These are phyloP conservation scores for Sarcophaga variegata DNA, from an alignment of 2,888 invertebrate genomes.

Conservation along the genomic window DNA sequence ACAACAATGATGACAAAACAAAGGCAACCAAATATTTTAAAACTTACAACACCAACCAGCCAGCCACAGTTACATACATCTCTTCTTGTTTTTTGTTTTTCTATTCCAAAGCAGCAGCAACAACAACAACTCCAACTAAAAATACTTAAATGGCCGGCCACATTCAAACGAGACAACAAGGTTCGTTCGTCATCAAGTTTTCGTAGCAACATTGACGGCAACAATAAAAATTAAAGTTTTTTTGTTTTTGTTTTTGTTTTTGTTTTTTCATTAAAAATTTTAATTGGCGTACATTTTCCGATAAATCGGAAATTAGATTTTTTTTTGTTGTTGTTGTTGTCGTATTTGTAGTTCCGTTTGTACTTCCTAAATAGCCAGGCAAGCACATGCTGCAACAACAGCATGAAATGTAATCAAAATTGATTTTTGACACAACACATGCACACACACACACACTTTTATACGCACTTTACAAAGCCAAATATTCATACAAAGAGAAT, in stretches of 20 bases:
- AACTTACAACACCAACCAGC: neutral
- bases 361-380: constrained; percentile 50
- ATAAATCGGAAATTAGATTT: constrained; percentile 69
- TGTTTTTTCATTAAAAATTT: constrained; percentile 71
- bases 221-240: constrained; percentile 64
- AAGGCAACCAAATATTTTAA: constrained; percentile 39
- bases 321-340: constrained; percentile 5
- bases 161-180: constrained; percentile 26
- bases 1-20: constrained; percentile 17
- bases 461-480: neutral
- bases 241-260: too few relatives aligned
- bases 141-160: neutral
- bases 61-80: too few relatives aligned
- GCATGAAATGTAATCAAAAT: constrained; percentile 64
- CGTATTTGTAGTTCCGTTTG: neutral
- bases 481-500: neutral
- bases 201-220: neutral
- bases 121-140: constrained; percentile 2
- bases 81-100: too few relatives aligned
- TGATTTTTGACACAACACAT: constrained; percentile 58
- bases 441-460: neutral
- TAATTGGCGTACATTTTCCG: constrained; percentile 71
- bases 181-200: constrained; percentile 43
- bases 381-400: constrained; percentile 25
- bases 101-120: too few relatives aligned